phyloP scores from a whole-genome alignment of 1,140 invertebrate genomes.

The Phortica variegata region DNA sequence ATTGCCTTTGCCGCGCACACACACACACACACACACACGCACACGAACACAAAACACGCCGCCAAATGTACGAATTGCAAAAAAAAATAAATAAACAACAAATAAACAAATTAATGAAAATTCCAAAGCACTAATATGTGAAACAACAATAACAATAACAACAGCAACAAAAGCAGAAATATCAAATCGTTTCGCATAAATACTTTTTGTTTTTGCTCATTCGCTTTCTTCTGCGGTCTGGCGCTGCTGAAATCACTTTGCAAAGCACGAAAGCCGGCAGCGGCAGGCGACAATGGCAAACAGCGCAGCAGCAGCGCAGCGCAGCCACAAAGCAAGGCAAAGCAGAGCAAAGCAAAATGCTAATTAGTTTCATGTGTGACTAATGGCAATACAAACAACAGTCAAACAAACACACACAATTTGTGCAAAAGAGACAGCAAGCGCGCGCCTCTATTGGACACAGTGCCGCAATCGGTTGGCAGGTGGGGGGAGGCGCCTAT shows the following conservation, averaged over 20 bases:
- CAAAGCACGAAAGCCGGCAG: constrained; percentile 15
- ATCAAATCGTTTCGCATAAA: constrained; percentile 33
- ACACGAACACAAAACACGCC: no score
- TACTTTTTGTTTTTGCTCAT: constrained; percentile 10
- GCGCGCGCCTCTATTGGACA: no score
- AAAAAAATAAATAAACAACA: no score
- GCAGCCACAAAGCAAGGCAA: not conserved
- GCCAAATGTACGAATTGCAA: no score
- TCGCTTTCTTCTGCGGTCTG: not conserved
- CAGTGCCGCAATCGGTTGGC: no score
- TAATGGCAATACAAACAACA: constrained; percentile 51
- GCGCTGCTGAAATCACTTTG: constrained; percentile 19
- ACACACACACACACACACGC: no score
- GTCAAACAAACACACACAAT: constrained; percentile 26
- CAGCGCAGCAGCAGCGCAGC: constrained; percentile 13
- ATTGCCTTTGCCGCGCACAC: no score
- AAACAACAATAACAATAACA: no score
- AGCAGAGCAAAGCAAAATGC: constrained; percentile 34
- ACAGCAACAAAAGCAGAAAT: no score
- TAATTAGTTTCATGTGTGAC: constrained; percentile 57
- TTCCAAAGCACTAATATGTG: no score
- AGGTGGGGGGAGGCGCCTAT: no score
- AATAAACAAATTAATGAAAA: no score
- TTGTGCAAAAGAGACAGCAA: not conserved
- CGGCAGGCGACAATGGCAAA: constrained; percentile 47